Evolutionary conservation across 2,888 invertebrate genomes (phyloP).

Genomic region (Odontocerum albicorne): DNA sequence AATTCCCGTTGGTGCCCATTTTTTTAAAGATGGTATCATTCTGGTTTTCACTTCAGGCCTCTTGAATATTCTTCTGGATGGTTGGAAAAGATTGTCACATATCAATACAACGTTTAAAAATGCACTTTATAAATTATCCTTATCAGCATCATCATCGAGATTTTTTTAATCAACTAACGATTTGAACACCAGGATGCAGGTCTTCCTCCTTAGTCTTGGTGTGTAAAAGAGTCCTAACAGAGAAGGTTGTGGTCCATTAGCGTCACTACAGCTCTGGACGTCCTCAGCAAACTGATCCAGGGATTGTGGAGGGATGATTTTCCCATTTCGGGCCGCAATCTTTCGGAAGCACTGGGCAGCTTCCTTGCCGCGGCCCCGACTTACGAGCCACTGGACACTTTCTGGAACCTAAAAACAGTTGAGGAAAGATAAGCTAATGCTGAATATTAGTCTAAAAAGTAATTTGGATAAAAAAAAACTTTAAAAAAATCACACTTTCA

Average conservation of each 20-base stretch:
- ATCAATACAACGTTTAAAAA: too few relatives aligned
- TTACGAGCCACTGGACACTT: conserved; percentile 62
- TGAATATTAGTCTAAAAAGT: too few relatives aligned
- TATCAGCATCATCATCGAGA: too few relatives aligned
- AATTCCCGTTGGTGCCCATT: too few relatives aligned
- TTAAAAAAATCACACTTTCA: too few relatives aligned
- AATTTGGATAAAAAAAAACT: too few relatives aligned
- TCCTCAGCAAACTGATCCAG: conserved; percentile 47
- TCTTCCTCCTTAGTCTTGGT: conserved; percentile 56
- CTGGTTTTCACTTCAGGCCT: too few relatives aligned
- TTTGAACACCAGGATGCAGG: conserved; percentile 59
- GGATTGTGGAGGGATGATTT: conserved; percentile 45
- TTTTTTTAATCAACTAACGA: conserved; percentile 50
- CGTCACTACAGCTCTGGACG: conserved; percentile 38
- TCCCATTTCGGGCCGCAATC: conserved; percentile 57
- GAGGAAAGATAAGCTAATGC: too few relatives aligned
- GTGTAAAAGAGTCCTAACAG: conserved; percentile 56
- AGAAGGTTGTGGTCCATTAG: conserved; percentile 43
- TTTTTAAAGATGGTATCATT: too few relatives aligned
- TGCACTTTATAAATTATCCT: too few relatives aligned
- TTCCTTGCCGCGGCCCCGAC: conserved; percentile 52
- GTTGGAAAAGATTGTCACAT: too few relatives aligned
- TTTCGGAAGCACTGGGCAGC: conserved; percentile 54
- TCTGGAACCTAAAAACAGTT: conserved; percentile 49
- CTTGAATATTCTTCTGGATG: too few relatives aligned